Evolutionary conservation across 2,113 vertebrate species (phyloP).

Genomic region (Nicator chloris): DNA sequence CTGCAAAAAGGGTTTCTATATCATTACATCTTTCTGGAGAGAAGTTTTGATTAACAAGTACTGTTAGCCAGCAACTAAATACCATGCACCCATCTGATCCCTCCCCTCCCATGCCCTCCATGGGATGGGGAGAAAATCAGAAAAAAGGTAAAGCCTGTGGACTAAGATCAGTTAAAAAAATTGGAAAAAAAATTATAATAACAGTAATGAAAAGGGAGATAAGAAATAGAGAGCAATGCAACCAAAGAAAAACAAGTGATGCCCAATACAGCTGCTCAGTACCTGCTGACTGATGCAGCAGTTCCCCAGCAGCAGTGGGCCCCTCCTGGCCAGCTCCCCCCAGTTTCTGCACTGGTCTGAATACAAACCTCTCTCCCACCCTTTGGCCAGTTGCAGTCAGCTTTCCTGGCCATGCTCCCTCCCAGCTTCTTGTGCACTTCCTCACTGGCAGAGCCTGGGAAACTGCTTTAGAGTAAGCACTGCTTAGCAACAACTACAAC

Average conservation of each 20-base stretch:
- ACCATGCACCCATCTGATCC: no score
- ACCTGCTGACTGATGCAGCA: background rate
- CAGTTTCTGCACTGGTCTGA: background rate
- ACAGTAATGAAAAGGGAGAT: background rate
- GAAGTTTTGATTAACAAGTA: background rate
- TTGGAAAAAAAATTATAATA: background rate
- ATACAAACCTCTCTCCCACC: background rate
- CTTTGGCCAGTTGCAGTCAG: background rate
- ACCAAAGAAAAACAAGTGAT: background rate
- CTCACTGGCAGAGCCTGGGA: background rate
- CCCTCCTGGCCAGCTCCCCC: background rate
- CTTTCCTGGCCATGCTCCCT: background rate
- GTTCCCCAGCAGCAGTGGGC: background rate
- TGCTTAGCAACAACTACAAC: conserved; percentile 8
- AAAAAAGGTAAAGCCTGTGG: background rate
- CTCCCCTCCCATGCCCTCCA: background rate
- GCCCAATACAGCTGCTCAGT: background rate
- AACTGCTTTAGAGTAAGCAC: background rate
- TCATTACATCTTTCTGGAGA: background rate
- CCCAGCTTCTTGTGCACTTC: background rate
- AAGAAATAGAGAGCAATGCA: background rate
- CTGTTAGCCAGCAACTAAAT: background rate
- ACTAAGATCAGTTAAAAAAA: background rate
- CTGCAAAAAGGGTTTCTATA: background rate
- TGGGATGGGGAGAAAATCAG: background rate